A percentile compares a stretch with the other conserved stretches of the same genome.
Evolutionary conservation across 30 jellyfish, hydroid and myxozoan species (phyloP).

Genomic region (Chironex yamaguchii): DNA sequence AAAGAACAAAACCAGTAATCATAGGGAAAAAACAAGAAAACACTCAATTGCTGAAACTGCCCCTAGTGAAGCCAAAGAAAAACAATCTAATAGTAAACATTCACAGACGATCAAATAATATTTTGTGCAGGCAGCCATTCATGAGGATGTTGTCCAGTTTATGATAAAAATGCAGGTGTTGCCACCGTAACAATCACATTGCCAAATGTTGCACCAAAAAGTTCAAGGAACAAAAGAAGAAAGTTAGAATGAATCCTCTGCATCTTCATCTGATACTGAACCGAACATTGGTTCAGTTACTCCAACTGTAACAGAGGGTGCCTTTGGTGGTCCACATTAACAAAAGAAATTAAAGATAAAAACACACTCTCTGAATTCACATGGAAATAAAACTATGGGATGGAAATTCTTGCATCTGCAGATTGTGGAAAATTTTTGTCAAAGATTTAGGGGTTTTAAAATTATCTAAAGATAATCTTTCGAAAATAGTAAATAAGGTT

Average conservation of each 20-base stretch:
- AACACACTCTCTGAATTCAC: slow-evolving; percentile 14
- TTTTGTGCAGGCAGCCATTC: slow-evolving; percentile 77
- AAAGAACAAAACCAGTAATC: slow-evolving; percentile 36
- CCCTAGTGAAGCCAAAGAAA: slow-evolving; percentile 21
- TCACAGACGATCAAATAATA: too few species aligned
- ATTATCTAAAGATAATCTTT: neutral
- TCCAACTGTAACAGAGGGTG: slow-evolving; percentile 12
- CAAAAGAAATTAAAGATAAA: neutral
- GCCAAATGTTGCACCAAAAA: slow-evolving; percentile 37
- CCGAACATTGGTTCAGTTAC: slow-evolving; percentile 15
- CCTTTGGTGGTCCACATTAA: neutral
- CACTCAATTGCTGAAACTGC: slow-evolving; percentile 44
- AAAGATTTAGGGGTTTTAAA: slow-evolving; percentile 5
- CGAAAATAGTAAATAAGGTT: neutral
- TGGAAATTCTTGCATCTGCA: slow-evolving; percentile 17
- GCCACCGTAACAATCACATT: slow-evolving; percentile 28
- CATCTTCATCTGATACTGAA: slow-evolving; percentile 45
- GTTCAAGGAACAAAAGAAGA: slow-evolving; percentile 21
- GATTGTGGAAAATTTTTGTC: slow-evolving; percentile 1
- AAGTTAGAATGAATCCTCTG: neutral
- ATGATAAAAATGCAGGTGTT: slow-evolving; percentile 34
- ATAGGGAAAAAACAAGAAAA: slow-evolving; percentile 5
- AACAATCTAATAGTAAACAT: slow-evolving; percentile 12
- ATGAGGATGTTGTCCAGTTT: slow-evolving; percentile 68
- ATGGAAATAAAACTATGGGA: neutral